Conservation (phyloP, 2,888 invertebrate genomes). For the Scrobipalpa costella region DNA sequence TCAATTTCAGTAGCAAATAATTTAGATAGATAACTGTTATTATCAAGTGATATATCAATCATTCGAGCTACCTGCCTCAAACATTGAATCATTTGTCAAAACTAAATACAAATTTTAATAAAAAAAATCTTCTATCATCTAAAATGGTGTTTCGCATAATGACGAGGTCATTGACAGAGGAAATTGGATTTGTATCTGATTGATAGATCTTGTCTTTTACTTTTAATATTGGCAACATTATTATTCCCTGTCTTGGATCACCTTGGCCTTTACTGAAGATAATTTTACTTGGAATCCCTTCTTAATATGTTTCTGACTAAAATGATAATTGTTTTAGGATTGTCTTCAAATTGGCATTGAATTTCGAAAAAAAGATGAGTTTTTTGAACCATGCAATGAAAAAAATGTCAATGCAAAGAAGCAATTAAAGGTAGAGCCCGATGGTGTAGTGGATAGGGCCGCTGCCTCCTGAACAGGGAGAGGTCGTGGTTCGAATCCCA, state of each 20-base stretch:
- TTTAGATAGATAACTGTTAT: constrained; percentile 2
- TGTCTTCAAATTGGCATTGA: too few relatives aligned
- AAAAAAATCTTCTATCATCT: background rate
- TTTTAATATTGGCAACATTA: background rate
- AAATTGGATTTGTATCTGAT: constrained; percentile 11
- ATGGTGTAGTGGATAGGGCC: too few relatives aligned
- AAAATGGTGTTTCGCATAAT: background rate
- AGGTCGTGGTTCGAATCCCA: too few relatives aligned
- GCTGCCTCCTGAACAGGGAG: too few relatives aligned
- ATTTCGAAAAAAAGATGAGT: too few relatives aligned
- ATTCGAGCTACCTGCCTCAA: background rate
- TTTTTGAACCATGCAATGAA: too few relatives aligned
- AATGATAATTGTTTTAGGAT: too few relatives aligned
- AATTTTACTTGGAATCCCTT: too few relatives aligned
- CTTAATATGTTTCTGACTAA: too few relatives aligned
- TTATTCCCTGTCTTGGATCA: background rate
- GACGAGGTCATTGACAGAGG: background rate
- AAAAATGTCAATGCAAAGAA: too few relatives aligned
- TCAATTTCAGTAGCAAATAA: constrained; percentile 8
- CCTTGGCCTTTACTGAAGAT: background rate
- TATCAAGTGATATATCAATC: constrained; percentile 7
- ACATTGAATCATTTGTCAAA: constrained; percentile 5
- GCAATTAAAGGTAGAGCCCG: too few relatives aligned
- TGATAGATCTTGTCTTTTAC: background rate
- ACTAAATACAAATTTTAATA: background rate